A percentile compares a stretch with the other conserved stretches of the same genome.
phyloP scores from a whole-genome alignment of 2,888 invertebrate genomes.

The Escarpia spicata region DNA sequence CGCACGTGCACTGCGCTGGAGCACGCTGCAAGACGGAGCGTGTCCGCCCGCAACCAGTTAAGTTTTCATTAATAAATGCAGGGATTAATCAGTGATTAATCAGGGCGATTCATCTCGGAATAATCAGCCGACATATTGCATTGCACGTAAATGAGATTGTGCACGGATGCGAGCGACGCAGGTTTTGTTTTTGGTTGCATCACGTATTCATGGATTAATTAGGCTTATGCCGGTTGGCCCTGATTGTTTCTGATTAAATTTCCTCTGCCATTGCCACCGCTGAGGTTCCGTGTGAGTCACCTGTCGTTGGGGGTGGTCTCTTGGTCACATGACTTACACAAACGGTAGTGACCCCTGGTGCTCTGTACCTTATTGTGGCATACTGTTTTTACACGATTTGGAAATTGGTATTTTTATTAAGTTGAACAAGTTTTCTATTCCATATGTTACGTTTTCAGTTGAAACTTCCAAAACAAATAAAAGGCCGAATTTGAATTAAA shows the following conservation, averaged over 20 bases:
- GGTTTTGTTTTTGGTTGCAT: constrained; percentile 16
- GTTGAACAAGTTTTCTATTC: too few species aligned
- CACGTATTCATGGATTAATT: constrained; percentile 16
- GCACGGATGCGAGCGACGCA: neutral
- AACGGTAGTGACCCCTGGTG: neutral
- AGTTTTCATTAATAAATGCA: constrained; percentile 11
- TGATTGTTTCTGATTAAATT: constrained; percentile 16
- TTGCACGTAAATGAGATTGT: neutral
- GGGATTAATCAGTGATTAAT: constrained; percentile 6
- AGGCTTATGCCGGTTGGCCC: neutral
- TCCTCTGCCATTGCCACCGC: neutral
- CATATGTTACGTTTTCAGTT: too few species aligned
- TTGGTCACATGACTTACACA: neutral
- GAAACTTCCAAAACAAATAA: too few species aligned
- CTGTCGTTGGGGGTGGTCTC: neutral
- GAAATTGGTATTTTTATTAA: too few species aligned
- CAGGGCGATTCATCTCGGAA: constrained; percentile 16
- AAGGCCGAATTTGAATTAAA: too few species aligned
- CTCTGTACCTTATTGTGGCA: too few species aligned
- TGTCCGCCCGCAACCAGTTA: neutral
- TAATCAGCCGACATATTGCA: neutral
- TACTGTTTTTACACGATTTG: too few species aligned
- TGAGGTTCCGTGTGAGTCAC: neutral
- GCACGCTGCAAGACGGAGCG: too few species aligned
- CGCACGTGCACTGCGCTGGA: too few species aligned